Base-by-base conservation (phyloP, 2,888 invertebrate species). In the Lasiommata megera region DNA sequence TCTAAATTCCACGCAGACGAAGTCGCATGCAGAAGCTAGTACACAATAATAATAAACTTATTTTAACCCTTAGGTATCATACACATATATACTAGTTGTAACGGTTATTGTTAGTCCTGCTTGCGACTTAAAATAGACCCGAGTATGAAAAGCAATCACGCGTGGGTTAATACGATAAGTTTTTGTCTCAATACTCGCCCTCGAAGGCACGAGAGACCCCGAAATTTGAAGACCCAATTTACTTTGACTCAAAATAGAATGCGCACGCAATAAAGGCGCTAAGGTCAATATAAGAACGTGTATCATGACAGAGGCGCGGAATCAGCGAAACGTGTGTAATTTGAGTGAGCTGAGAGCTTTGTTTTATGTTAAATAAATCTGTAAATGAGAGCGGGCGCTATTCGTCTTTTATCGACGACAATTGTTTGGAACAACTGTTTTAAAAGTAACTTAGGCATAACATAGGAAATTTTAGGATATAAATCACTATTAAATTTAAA, bases 201-300 rank as follows among this genome's bases (percentile, higher is more conserved):
- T 58, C 57, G 41, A 54, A 56, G 58, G 54, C 54, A 56, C 40
- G 60, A 46, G 55, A 61, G 60, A 61, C 59, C 56, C 59, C 62
- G 61, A 67, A 65, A 65, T 61, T 63, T 63, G 59, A 63, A 66
- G 63, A 63, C 59, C 61, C 65, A 65, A 66, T 65, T 65, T 67
- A 58, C 60, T 65, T 63, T 62, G 63, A 63, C 61, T 60, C 55
- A 65, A 61, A 64, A 65, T 62, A 58, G 58, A 62, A 64, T 46
- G 61, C 56, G 66, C 55, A 43, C 44, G 52, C 63, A 61, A 65
- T 65, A 64, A 64, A 62, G 65, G 61, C 59, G 54, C 56, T 53
- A 47, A 54, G 60, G 67, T 67, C 67, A 63, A 65, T 62, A 63
- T 52, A 66, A 61, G 57, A 48, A 57, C 53, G 60, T 56, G 47